Percentiles rank a stretch among this genome's conserved stretches.
Conservation (phyloP, 2,797 vertebrate species). For the Enteromius treurensis region DNA sequence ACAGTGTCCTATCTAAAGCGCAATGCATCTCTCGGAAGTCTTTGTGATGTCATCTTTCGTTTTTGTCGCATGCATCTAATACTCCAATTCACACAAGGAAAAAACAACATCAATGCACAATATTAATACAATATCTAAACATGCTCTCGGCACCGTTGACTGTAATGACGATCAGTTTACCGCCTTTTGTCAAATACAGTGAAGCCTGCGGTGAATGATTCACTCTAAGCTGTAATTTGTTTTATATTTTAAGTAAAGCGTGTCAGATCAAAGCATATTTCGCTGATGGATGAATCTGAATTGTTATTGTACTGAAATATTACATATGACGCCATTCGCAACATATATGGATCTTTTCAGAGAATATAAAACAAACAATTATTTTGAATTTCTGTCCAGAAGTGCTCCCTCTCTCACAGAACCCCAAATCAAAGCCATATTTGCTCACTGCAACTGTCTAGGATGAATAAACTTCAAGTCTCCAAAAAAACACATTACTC, state of each 20-base stretch:
- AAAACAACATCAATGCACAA: not conserved
- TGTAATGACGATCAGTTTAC: constrained; percentile 39
- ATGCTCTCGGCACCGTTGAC: not conserved
- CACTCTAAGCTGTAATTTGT: constrained; percentile 40
- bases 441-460: not conserved
- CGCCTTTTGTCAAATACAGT: constrained; percentile 33
- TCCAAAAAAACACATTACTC: not conserved
- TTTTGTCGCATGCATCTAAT: not conserved
- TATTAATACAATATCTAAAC: constrained; percentile 11
- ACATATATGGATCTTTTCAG: constrained; percentile 26
- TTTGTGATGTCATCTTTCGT: constrained; percentile 9
- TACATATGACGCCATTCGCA: constrained; percentile 32
- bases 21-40: not conserved
- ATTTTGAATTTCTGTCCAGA: constrained; percentile 12
- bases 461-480: not conserved
- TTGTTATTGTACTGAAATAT: constrained; percentile 30
- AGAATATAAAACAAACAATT: constrained; percentile 41
- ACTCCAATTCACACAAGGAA: not conserved
- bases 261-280: constrained; percentile 46
- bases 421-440: constrained; percentile 22
- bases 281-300: constrained; percentile 17
- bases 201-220: constrained; percentile 44
- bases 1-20: not conserved
- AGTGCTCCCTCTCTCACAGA: not conserved
- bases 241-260: constrained; percentile 35